These are phyloP conservation scores for Oplegnathus fasciatus DNA, from an alignment of 2,113 vertebrate species.

Conservation along the genomic window DNA sequence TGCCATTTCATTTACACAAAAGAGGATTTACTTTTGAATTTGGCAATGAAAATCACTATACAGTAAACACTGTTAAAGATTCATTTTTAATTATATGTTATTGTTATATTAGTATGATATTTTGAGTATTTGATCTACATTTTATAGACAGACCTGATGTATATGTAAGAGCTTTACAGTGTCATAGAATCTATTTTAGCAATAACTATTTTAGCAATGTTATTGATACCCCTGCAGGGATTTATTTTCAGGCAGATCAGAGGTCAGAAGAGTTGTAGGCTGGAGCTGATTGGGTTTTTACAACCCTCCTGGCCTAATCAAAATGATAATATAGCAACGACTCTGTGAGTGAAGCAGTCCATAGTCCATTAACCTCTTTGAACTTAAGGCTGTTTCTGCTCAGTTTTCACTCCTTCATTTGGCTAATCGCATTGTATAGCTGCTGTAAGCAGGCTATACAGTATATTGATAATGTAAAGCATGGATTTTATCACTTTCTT, in stretches of 20 bases:
- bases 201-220: background rate
- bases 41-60: background rate
- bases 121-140: background rate
- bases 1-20: background rate
- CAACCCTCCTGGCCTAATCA: background rate
- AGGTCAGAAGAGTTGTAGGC: conserved; percentile 14
- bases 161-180: background rate
- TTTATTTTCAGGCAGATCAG: conserved; percentile 12
- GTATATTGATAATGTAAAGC: background rate
- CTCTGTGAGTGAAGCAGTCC: background rate
- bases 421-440: background rate
- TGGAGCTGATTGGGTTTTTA: background rate
- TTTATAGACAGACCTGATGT: background rate
- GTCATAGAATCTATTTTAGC: background rate
- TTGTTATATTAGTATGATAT: background rate
- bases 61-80: background rate
- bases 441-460: background rate
- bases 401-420: background rate
- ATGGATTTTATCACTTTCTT: conserved; percentile 5
- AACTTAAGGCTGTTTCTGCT: conserved; percentile 9
- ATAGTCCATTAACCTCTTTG: conserved; percentile 12
- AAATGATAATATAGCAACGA: conserved; percentile 21
- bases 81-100: background rate
- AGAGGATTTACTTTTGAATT: background rate
- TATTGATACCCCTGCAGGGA: background rate